These are phyloP conservation scores for Pseudomyrmex concolor DNA, from an alignment of 1,140 invertebrate species.

Conservation along the genomic window DNA sequence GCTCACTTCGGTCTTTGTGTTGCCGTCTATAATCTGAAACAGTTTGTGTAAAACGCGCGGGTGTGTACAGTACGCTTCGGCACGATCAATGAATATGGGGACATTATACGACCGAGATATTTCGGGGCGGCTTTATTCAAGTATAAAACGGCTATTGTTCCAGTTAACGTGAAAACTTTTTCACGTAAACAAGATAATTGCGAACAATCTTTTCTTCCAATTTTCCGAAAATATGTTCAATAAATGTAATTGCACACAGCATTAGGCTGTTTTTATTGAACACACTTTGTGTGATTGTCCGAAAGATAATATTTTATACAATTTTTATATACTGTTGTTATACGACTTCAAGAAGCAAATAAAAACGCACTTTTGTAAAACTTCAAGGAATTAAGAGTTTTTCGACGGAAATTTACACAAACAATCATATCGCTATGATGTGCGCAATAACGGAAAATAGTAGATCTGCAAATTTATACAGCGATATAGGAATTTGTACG, in stretches of 20 bases:
- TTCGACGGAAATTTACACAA: neutral
- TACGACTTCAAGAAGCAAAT: neutral
- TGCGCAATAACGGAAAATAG: neutral
- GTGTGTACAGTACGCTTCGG: slow-evolving; percentile 10
- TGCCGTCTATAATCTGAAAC: slow-evolving; percentile 92
- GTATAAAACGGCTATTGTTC: neutral
- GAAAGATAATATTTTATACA: neutral
- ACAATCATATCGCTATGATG: neutral
- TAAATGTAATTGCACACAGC: no score
- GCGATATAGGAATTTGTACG: neutral
- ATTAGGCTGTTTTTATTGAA: neutral
- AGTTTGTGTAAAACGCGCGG: slow-evolving; percentile 8
- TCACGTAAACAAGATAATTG: neutral
- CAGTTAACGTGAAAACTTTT: neutral
- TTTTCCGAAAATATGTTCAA: neutral
- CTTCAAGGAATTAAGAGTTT: neutral
- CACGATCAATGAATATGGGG: slow-evolving; percentile 8
- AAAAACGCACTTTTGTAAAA: neutral
- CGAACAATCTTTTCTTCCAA: neutral
- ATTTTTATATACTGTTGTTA: neutral
- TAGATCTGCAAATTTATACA: neutral
- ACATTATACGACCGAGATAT: neutral
- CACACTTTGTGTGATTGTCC: neutral
- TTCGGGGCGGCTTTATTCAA: neutral
- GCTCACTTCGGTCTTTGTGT: slow-evolving; percentile 93